phyloP scores from a whole-genome alignment of 2,797 vertebrate species.

The Tragelaphus eurycerus region DNA sequence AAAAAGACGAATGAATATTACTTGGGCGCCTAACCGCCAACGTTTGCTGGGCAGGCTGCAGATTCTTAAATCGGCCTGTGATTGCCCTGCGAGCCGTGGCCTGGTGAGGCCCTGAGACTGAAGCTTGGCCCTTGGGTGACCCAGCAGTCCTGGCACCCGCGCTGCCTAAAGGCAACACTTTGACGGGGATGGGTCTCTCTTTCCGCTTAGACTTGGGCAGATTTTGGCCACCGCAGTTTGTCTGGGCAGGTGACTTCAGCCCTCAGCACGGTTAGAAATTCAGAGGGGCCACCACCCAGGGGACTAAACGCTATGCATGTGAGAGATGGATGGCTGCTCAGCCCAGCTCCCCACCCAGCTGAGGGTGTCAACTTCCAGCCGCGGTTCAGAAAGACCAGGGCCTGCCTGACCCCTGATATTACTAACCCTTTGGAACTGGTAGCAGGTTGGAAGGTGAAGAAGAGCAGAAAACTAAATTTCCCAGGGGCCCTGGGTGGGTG shows the following conservation, averaged over 20 bases:
- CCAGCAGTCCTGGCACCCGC: fast-evolving
- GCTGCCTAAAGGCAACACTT: neutral
- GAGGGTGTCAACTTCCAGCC: neutral
- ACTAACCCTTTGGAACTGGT: neutral
- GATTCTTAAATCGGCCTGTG: neutral
- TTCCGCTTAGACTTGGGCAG: neutral
- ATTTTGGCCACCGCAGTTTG: neutral
- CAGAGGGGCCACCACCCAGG: neutral
- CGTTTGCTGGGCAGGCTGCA: constrained; percentile 28
- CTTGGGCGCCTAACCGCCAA: constrained; percentile 72
- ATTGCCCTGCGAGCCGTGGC: neutral
- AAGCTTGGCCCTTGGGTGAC: neutral
- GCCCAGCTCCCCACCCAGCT: neutral
- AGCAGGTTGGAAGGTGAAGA: too few species aligned
- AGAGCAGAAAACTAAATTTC: neutral
- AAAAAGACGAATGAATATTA: constrained; percentile 81
- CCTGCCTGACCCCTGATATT: fast-evolving
- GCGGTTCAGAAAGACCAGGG: fast-evolving
- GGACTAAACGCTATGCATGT: neutral
- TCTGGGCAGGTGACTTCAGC: neutral
- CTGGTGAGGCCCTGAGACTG: neutral
- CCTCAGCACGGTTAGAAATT: neutral
- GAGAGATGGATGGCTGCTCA: fast-evolving
- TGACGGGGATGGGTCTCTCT: neutral
- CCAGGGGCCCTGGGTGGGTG: neutral